A percentile compares a stretch with the other conserved stretches of the same genome.
These are phyloP conservation scores for Coreius guichenoti DNA, from an alignment of 2,797 vertebrate genomes.

Conservation along the genomic window DNA sequence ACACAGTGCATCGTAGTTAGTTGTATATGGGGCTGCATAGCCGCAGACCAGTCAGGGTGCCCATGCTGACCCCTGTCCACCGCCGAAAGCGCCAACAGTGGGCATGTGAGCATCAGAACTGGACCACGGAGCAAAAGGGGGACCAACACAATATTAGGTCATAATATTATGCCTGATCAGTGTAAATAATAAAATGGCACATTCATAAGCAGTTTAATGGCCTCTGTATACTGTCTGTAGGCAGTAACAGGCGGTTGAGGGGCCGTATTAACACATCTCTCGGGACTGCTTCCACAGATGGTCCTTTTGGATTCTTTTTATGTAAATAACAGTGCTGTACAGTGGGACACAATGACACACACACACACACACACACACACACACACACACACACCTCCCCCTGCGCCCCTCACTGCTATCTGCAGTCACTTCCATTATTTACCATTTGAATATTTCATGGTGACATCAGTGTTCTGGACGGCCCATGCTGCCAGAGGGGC, in stretches of 20 bases:
- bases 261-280: conserved; percentile 34
- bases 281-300: conserved; percentile 47
- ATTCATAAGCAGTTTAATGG: conserved; percentile 21
- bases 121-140: too few relatives aligned
- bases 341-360: conserved; percentile 27
- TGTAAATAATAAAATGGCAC: background rate
- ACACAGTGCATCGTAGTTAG: too few relatives aligned
- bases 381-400: conserved; percentile 37
- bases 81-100: too few relatives aligned
- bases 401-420: conserved; percentile 48
- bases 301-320: conserved; percentile 42
- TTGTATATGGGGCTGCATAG: too few relatives aligned
- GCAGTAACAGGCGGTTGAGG: conserved; percentile 25
- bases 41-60: too few relatives aligned
- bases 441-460: conserved; percentile 76
- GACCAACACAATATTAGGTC: too few relatives aligned
- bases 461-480: conserved; percentile 64
- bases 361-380: conserved; percentile 36
- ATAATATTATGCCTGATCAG: too few relatives aligned
- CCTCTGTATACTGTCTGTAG: background rate
- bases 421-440: conserved; percentile 69
- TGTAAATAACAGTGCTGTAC: conserved; percentile 32
- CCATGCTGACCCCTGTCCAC: too few relatives aligned
- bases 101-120: too few relatives aligned
- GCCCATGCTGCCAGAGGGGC: conserved; percentile 50